Conservation (phyloP, 2,888 invertebrate genomes). For the Leptinotarsa peninsularis region DNA sequence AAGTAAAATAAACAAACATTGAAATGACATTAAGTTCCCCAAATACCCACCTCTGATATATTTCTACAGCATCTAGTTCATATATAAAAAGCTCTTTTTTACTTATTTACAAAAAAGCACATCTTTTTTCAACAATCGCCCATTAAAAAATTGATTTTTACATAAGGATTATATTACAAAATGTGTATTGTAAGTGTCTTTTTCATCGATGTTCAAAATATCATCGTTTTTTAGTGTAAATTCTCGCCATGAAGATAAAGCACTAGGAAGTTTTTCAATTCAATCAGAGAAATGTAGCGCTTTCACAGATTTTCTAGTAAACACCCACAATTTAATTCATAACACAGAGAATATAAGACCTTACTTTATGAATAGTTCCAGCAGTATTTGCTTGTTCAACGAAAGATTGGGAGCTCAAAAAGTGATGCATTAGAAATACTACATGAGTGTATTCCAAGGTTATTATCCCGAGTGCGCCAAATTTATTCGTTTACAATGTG, state of each 20-base stretch:
- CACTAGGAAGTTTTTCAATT: constrained; percentile 33
- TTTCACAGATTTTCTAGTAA: constrained; percentile 46
- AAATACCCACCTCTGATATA: constrained; percentile 7
- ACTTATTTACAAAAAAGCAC: constrained; percentile 54
- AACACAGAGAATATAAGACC: constrained; percentile 19
- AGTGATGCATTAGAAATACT: background rate
- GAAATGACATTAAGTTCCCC: background rate
- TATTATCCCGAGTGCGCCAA: no score
- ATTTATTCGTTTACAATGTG: no score
- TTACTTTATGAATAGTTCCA: background rate
- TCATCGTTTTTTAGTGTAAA: background rate
- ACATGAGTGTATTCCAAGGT: no score
- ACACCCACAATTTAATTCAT: constrained; percentile 49
- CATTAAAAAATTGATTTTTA: constrained; percentile 30
- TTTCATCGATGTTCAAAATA: constrained; percentile 14
- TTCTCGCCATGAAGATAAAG: constrained; percentile 31
- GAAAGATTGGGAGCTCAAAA: background rate
- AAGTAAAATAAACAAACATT: background rate
- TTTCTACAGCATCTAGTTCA: constrained; percentile 4
- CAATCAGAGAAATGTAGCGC: constrained; percentile 47
- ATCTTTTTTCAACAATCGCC: constrained; percentile 39
- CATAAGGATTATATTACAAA: constrained; percentile 38
- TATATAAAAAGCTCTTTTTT: constrained; percentile 55
- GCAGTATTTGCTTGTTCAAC: background rate
- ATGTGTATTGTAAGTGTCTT: constrained; percentile 28